Evolutionary conservation across 92 coral and sea anemone genomes (phyloP), one percentile per base, ranked within the genome.

Genomic region (Epizoanthus illoricatus): DNA sequence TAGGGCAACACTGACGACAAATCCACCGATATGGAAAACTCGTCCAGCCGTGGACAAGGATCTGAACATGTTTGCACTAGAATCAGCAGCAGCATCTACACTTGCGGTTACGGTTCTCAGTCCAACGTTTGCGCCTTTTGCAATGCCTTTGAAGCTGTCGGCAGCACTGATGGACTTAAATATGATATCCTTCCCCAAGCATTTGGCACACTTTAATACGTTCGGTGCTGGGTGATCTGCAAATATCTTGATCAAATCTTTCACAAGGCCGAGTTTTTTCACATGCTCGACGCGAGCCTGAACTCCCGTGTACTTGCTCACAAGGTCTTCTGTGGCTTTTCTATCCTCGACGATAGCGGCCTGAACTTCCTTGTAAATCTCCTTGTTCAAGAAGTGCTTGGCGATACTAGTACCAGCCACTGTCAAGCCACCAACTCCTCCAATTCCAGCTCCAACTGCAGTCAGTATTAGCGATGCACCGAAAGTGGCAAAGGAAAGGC

Each of bases 361-460:
- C 21, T 87, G 81, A 3, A 83, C 92, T 24, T 87, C 92, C 19
- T 87, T 56, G 52, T 60, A 65, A 10, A 74, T 81, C 57, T 69
- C 36, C 36, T 28, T 28, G 36, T 28, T 28, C 36, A 28, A 28
- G 36, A 28, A 0, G 36, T 28, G 36, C 2, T 28, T 28, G 36
- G 36, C 2, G 2, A 28, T 28, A 28, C 36, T 28, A 28, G 36
- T 28, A 28, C 36, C 36, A 28, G 36, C 2, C 36, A 28, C 36
- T 28, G 1, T 28, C 36, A 28, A 28, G 36, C 36, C 36, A 28
- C 36, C 36, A 28, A 0, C 88, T 16, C 91, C 93, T 55, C 89
- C 86, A 39, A 87, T 80, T 13, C 76, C 91, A 7, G 88, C 93
- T 67, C 93, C 93, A 18, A 80, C 78, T 59, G 79, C 86, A 17